A percentile compares a stretch with the other conserved stretches of the same genome.
phyloP scores from a whole-genome alignment of 2,888 invertebrate species.

The Philaethria dido region DNA sequence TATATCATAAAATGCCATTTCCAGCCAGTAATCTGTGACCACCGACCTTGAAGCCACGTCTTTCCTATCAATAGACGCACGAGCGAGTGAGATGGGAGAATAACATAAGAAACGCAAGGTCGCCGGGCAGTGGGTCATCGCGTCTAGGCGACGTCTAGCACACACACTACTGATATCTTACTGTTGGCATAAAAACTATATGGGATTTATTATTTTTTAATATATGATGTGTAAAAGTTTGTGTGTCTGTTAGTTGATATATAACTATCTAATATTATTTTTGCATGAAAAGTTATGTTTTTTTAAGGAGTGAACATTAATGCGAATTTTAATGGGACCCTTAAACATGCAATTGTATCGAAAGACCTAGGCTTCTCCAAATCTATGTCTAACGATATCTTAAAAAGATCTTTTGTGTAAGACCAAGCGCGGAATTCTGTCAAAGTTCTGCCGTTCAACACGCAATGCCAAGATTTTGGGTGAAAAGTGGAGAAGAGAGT shows the following conservation, averaged over 20 bases:
- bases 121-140: conserved; percentile 79
- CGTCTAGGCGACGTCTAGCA: conserved; percentile 81
- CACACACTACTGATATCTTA: conserved; percentile 65
- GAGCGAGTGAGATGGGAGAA: conserved; percentile 64
- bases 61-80: conserved; percentile 69
- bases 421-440: no score
- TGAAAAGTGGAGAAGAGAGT: no score
- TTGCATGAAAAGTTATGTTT: no score
- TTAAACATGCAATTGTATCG: no score
- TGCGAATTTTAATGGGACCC: no score
- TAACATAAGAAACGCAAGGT: conserved; percentile 82
- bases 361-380: no score
- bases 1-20: conserved; percentile 20
- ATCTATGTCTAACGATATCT: no score
- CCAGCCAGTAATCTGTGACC: conserved; percentile 21
- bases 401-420: no score
- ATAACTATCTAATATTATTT: neutral
- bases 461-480: no score
- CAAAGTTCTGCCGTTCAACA: no score
- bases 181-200: conserved; percentile 53
- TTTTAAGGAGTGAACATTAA: no score
- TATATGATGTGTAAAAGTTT: neutral
- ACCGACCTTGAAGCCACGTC: conserved; percentile 57
- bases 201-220: neutral
- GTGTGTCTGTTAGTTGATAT: neutral